Percentiles rank a stretch among this genome's conserved stretches.
phyloP scores from a whole-genome alignment of 2,113 vertebrate species.

The Crypturellus undulatus region DNA sequence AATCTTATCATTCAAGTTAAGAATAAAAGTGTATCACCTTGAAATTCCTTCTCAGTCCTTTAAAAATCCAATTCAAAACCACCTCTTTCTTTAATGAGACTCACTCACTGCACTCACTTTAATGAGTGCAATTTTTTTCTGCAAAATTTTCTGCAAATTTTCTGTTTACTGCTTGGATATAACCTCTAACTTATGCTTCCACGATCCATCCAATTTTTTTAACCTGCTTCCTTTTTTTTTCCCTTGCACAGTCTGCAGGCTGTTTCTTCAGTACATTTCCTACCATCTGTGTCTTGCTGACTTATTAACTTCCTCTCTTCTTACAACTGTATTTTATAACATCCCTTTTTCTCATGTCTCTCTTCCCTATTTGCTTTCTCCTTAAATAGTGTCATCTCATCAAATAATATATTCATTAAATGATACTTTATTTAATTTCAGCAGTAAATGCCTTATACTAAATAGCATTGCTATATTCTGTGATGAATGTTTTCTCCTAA shows the following conservation, averaged over 20 bases:
- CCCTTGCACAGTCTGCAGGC: neutral
- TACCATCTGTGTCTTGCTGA: slow-evolving; percentile 7
- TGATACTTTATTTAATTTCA: neutral
- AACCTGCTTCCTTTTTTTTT: neutral
- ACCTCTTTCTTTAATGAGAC: neutral
- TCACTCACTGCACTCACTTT: too few species aligned
- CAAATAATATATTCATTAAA: slow-evolving; percentile 21
- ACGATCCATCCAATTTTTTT: neutral
- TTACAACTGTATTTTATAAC: neutral
- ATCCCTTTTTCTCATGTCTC: neutral
- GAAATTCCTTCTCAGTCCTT: neutral
- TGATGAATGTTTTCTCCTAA: neutral
- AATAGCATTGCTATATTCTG: neutral
- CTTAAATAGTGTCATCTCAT: neutral
- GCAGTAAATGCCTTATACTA: slow-evolving; percentile 13
- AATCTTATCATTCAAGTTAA: neutral
- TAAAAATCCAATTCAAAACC: neutral
- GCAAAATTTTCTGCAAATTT: neutral
- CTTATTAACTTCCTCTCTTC: neutral
- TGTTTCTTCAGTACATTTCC: neutral
- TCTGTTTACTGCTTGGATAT: neutral
- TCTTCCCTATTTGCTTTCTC: neutral
- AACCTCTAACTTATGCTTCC: neutral
- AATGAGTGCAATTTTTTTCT: neutral
- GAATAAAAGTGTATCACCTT: neutral